Base-by-base conservation (phyloP, 2,888 invertebrate genomes). In the Brenthis ino region DNA sequence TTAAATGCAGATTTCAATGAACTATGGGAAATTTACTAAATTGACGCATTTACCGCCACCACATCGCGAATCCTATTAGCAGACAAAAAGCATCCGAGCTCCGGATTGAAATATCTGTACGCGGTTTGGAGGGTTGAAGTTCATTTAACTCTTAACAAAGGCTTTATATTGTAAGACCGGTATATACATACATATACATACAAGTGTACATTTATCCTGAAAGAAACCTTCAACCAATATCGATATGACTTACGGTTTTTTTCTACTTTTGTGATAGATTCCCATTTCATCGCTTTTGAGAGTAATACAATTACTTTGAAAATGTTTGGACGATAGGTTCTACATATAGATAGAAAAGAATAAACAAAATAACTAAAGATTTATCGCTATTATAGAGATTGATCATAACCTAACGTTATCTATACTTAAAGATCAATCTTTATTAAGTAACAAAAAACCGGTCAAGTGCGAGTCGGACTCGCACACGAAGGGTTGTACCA, bases 71-170 rank as follows among this genome's bases (percentile, higher is more conserved):
- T 63, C 63, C 63, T 63, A 63, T 63, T 54, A 63, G 43, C 24
- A 63, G 53, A 63, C 54, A 63, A 63, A 63, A 37, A 63, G 54
- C 63, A 54, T 16, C 16, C 12, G 60, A 63, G 24, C 37, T 5
- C 20, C 54, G 13, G 43, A 63, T 63, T 63, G 63, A 54, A 53
- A 54, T 63, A 53, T 53, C 63, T 63, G 24, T 63, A 63, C 53
- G 63, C 63, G 63, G 63, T 54, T 63, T 20, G 24, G 63, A 53
- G 53, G 63, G 63, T 54, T 53, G 24, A 43, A 63, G 63, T 54
- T 63, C 54, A 54, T 54, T 63, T 63, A 63, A 63, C 43, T 63
- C 54, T 63, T 43, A n/a, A 63, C 63, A 63, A 63, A 53, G 20
- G 63, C 63, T 37, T 63, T 63, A 33, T 60, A 60, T 60, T 28